Evolutionary conservation across 2,888 invertebrate species (phyloP).

Genomic region (Agonum fuliginosum): DNA sequence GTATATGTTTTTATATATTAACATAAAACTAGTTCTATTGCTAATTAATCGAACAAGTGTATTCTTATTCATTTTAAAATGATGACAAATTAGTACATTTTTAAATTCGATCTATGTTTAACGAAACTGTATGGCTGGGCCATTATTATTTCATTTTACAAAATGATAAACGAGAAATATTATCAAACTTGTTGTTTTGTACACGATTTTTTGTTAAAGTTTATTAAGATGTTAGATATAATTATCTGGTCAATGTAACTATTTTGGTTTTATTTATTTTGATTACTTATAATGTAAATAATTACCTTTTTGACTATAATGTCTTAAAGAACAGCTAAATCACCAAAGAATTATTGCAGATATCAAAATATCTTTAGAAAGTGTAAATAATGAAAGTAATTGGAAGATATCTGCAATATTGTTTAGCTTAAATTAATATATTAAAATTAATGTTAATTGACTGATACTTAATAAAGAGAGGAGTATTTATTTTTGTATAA

Average conservation of each 20-base stretch:
- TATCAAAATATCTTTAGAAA: constrained; percentile 20
- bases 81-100: too few relatives aligned
- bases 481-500: constrained; percentile 5
- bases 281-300: neutral
- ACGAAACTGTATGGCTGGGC: neutral
- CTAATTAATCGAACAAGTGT: too few relatives aligned
- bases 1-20: too few relatives aligned
- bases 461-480: neutral
- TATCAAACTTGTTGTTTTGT: too few relatives aligned
- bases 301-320: neutral
- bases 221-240: neutral
- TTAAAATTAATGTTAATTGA: constrained; percentile 22
- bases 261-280: constrained; percentile 8
- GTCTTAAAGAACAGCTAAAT: constrained; percentile 44
- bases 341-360: constrained; percentile 53
- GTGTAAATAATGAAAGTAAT: constrained; percentile 32
- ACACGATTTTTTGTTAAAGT: neutral
- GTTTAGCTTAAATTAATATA: constrained; percentile 42
- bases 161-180: too few relatives aligned
- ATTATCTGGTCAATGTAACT: neutral
- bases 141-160: neutral
- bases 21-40: too few relatives aligned
- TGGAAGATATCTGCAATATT: constrained; percentile 24
- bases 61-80: too few relatives aligned
- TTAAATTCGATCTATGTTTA: neutral